Conservation (phyloP, 2,113 vertebrate species). For the Eulemur macaco region DNA sequence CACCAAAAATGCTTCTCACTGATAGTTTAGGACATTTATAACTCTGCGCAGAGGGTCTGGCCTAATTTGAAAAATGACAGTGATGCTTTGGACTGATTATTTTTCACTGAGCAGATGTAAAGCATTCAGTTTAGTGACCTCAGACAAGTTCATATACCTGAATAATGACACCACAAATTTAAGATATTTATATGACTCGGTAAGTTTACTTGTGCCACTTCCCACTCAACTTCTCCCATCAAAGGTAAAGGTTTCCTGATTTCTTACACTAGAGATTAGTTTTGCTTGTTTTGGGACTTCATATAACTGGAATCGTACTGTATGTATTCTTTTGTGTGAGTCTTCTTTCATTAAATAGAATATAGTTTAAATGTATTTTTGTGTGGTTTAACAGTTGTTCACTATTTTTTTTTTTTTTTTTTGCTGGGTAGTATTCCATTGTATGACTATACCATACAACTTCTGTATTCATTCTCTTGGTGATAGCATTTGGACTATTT, state of each 20-base stretch:
- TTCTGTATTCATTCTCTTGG: not conserved
- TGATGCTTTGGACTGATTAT: not conserved
- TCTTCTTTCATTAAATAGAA: not conserved
- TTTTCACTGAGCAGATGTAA: not conserved
- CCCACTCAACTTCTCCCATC: not conserved
- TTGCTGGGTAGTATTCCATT: not conserved
- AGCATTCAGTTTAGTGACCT: not conserved
- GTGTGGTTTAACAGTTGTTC: not conserved
- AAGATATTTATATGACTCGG: not conserved
- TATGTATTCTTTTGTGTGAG: not conserved
- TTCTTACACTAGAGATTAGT: not conserved
- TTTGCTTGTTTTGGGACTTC: not conserved
- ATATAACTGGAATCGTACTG: not conserved
- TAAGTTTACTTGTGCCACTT: not conserved
- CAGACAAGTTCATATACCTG: not conserved
- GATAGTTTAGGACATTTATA: not conserved
- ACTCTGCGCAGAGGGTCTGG: not conserved
- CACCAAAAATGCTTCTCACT: not conserved
- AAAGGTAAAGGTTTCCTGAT: not conserved
- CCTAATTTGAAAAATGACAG: not conserved
- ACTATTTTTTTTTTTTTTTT: not conserved
- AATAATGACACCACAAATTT: not conserved
- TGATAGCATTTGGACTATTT: not conserved
- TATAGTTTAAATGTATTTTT: not conserved
- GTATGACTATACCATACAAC: not conserved